These are phyloP conservation scores for Archocentrus centrarchus DNA, from an alignment of 2,113 vertebrate genomes.

Conservation along the genomic window DNA sequence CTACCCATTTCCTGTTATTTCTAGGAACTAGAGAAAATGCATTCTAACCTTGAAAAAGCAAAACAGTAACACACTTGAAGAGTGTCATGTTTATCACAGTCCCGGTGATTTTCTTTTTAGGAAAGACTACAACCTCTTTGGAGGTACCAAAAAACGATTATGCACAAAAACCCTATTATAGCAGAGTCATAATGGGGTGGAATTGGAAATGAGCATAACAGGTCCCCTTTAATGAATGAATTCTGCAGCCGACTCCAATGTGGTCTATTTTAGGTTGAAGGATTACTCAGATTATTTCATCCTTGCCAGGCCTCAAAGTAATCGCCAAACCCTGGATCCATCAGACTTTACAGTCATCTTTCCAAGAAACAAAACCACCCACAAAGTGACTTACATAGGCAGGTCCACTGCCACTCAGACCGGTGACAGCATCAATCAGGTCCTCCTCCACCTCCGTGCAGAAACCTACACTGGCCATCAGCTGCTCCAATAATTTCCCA, in stretches of 20 bases:
- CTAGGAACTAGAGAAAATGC: not conserved
- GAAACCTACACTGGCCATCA: conserved; percentile 96
- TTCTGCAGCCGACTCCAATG: not conserved
- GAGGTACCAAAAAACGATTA: not conserved
- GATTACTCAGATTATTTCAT: conserved; percentile 11
- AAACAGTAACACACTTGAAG: not conserved
- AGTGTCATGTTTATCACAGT: not conserved
- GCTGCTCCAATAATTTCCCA: conserved; percentile 91
- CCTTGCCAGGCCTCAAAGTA: not conserved
- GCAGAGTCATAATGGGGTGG: not conserved
- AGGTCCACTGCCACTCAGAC: conserved; percentile 96
- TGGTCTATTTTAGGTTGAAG: conserved; percentile 4
- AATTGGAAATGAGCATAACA: not conserved
- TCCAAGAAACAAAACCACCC: not conserved
- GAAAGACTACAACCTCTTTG: not conserved
- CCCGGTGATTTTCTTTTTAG: not conserved
- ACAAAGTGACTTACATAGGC: conserved; percentile 88
- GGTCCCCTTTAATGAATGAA: not conserved
- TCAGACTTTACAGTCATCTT: not conserved
- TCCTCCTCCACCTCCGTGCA: conserved; percentile 98
- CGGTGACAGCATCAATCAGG: conserved; percentile 94
- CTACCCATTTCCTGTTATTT: not conserved
- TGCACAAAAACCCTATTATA: not conserved
- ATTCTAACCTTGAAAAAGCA: not conserved
- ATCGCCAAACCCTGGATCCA: not conserved